These are phyloP conservation scores for Solen grandis DNA, from an alignment of 1,140 invertebrate genomes.

Conservation along the genomic window DNA sequence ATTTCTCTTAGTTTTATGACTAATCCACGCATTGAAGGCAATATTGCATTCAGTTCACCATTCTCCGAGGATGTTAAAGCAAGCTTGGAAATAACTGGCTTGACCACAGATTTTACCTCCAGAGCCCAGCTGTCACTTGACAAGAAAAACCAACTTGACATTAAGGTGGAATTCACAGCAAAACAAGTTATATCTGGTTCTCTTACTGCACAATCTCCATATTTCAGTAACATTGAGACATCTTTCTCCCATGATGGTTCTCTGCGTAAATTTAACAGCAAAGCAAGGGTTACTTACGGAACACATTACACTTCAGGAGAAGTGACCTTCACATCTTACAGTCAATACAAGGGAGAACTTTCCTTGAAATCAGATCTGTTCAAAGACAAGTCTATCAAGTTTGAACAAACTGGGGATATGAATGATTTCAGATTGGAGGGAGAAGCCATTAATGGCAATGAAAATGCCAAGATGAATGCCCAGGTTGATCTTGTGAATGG, in stretches of 20 bases:
- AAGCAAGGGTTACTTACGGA: too few relatives aligned
- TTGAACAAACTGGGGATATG: too few relatives aligned
- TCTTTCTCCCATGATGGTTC: not conserved
- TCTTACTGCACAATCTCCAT: not conserved
- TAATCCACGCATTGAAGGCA: not conserved
- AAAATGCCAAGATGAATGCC: too few relatives aligned
- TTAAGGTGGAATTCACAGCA: not conserved
- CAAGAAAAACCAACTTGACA: not conserved
- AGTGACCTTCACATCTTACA: not conserved
- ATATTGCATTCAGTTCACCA: not conserved
- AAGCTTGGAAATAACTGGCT: not conserved
- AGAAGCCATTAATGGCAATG: too few relatives aligned
- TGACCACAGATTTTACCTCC: not conserved
- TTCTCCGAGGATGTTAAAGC: not conserved
- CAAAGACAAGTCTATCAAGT: not conserved
- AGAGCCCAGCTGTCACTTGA: not conserved
- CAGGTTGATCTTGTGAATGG: too few relatives aligned
- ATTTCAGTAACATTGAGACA: not conserved
- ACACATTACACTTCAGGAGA: not conserved
- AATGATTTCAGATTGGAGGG: too few relatives aligned
- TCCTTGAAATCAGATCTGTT: constrained; percentile 12
- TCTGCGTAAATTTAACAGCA: too few relatives aligned
- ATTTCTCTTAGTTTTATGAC: not conserved
- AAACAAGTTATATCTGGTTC: not conserved
- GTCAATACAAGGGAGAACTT: not conserved